Evolutionary conservation across 2,113 vertebrate genomes (phyloP).

Genomic region (Onychostoma macrolepis): DNA sequence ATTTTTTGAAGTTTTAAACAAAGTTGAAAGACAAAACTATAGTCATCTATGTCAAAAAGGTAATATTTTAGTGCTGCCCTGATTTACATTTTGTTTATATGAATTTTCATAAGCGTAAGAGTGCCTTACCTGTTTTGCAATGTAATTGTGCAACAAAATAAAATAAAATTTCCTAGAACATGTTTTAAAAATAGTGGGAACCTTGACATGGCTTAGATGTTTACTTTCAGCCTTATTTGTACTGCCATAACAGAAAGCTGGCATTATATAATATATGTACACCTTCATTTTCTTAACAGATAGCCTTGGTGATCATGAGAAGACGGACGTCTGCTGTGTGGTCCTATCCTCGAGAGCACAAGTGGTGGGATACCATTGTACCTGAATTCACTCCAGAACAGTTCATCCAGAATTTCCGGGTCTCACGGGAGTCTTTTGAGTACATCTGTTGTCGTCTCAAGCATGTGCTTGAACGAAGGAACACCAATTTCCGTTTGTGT

Average conservation of each 20-base stretch:
- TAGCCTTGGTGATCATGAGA: constrained; percentile 10
- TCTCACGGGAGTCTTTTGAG: constrained; percentile 43
- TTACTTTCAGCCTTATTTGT: not conserved
- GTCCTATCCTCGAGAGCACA: constrained; percentile 24
- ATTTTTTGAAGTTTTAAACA: not conserved
- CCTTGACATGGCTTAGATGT: not conserved
- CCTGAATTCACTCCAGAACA: constrained; percentile 29
- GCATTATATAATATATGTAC: not conserved
- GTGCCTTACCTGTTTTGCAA: not conserved
- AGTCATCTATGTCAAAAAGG: not conserved
- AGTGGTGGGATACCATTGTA: constrained; percentile 49
- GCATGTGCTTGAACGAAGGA: constrained; percentile 23
- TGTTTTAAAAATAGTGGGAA: not conserved
- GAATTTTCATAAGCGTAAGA: not conserved
- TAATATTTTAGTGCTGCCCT: not conserved
- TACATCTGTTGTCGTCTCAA: constrained; percentile 34
- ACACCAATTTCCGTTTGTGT: constrained; percentile 51
- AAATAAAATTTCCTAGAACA: not conserved
- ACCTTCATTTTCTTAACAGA: not conserved
- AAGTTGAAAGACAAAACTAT: not conserved
- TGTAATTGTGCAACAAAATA: not conserved
- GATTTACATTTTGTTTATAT: not conserved
- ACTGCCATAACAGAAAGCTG: not conserved
- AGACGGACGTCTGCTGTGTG: not conserved
- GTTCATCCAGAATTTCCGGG: constrained; percentile 46